Evolutionary conservation across 2,888 invertebrate genomes (phyloP), one percentile per base, ranked within the genome.

Genomic region (Luffia ferchaultella): DNA sequence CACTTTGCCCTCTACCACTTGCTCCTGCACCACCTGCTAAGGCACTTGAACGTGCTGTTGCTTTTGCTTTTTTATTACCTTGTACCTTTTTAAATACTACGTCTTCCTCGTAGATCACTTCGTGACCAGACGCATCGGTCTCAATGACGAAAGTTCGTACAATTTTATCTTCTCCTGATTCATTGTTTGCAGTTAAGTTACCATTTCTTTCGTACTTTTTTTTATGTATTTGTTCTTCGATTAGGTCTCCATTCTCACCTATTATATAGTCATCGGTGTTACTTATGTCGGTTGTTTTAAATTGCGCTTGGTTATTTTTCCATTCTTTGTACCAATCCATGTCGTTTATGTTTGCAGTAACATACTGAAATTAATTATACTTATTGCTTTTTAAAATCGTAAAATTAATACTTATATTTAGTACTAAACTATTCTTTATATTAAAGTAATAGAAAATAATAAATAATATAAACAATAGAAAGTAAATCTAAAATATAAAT

Each of bases 71-170:
- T 2, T 40, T 18, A 45, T 50, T 48, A 42, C 53, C 59, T 48
- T 58, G 54, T 18, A 62, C 54, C 50, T 58, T 62, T 40, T 63
- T 64, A 15, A 75, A 64, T 1, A 68, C 56, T 1, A 68, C 61
- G 56, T 78, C 76, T 55, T 70, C 62, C 58, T 78, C 76, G n/a
- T 55, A 57, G 5, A 77, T 58, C 0, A 47, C 55, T 56, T 72
- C 67, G 12, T 65, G 57, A 2, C 77, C 79, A 0, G 43, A 15
- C 1, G 59, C 62, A 49, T 76, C 73, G 1, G 55, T 54, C 16
- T 60, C 62, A 1, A 74, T 64, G 0, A 59, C 56, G 2, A 71
- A 55, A 0, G 55, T 67, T 54, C 58, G 60, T 1, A 63, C 57
- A 16, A 63, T 53, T 43, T 62, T 65, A 46, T 68, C 66, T 46